Evolutionary conservation across 2,113 vertebrate species (phyloP), one percentile per base, ranked within the genome.

Genomic region (Grammatotria lemairii): DNA sequence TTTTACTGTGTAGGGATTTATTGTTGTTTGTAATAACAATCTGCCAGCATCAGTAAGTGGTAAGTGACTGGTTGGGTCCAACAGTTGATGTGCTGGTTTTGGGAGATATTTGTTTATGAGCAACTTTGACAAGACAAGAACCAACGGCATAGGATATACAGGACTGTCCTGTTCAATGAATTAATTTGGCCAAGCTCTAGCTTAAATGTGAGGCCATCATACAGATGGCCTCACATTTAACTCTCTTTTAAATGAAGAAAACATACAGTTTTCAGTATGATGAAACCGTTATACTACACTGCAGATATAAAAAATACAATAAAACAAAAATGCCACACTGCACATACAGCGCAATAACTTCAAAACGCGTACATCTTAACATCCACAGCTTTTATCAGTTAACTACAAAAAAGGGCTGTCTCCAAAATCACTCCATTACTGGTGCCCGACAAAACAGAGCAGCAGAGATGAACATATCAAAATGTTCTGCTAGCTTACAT

Each of bases 131-230:
- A 23, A 3, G 58, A 33, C 9, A 63, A 35, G 58, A 63, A 63
- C 58, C 17, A 63, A 7, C 0, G 0, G 17, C 58, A 5, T 35
- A 63, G 31, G 58, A 6, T 63, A 7, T 11, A 63, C 17, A 7
- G 31, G 1, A 63, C 28, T 35, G 2, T 63, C 31, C 58, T 35
- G 58, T 63, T 63, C 31, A 19, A n/a, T 63, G 9, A 19, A 63
- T 33, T 7, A 7, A 63, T 63, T 33, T 63, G 16, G 9, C 58
- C 6, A 35, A n/a, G 58, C 58, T 35, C 35, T 35, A 63, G 31
- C 58, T 33, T 31, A 31, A 7, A 31, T 31, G 31, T 31, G 28
- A 31, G 28, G 28, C 28, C 28, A 9, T 63, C 9, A 19, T 6
- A 33, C 28, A 60, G 28, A 33, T 19, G 58, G 28, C 57, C 9